phyloP scores from a whole-genome alignment of 2,113 vertebrate genomes.

The Scortum barcoo region DNA sequence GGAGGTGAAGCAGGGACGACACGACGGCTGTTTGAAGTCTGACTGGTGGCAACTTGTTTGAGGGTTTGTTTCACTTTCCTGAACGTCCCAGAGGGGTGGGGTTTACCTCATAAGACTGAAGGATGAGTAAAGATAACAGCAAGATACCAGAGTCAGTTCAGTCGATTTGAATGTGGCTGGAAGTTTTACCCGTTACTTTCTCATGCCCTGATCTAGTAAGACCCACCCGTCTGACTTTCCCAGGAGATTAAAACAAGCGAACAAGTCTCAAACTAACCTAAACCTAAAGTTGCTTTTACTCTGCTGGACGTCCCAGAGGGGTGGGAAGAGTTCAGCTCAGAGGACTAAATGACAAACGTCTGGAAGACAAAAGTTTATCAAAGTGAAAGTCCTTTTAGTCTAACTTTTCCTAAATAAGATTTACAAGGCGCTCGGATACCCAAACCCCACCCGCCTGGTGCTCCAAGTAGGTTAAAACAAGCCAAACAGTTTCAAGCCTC shows the following conservation, averaged over 20 bases:
- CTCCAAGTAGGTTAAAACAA: slow-evolving; percentile 27
- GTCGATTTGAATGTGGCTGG: not conserved
- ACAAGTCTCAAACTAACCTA: slow-evolving; percentile 9
- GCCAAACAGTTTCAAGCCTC: not conserved
- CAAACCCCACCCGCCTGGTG: slow-evolving; percentile 34
- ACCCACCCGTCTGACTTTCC: slow-evolving; percentile 39
- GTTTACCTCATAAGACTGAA: not conserved
- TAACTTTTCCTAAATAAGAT: not conserved
- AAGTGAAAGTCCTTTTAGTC: not conserved
- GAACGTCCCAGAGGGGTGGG: slow-evolving; percentile 12
- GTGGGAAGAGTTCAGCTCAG: not conserved
- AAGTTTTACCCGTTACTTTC: not conserved
- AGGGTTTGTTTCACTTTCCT: slow-evolving; percentile 17
- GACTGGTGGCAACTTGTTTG: not conserved
- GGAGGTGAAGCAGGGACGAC: not conserved
- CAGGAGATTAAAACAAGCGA: slow-evolving; percentile 40
- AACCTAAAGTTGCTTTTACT: slow-evolving; percentile 9
- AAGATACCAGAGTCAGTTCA: not conserved
- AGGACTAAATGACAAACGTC: not conserved
- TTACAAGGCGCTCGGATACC: not conserved
- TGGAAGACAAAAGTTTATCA: not conserved
- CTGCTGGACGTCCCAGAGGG: slow-evolving; percentile 16
- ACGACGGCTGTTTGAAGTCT: not conserved
- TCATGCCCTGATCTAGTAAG: not conserved
- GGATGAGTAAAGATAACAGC: not conserved